Evolutionary conservation across 2,888 invertebrate species (phyloP), one percentile per base, ranked within the genome.

Genomic region (Desoria tigrina): DNA sequence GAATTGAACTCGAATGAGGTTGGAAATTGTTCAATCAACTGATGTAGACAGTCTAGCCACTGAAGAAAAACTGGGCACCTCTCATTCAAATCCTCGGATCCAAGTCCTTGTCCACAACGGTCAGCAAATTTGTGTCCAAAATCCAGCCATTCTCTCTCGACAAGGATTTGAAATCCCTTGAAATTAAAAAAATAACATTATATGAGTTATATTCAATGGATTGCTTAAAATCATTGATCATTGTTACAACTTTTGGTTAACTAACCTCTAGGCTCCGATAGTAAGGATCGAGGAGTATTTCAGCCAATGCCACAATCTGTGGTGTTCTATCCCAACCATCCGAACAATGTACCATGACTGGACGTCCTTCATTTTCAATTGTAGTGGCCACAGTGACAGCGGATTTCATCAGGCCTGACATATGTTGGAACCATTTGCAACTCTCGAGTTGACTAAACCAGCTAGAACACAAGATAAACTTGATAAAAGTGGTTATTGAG

Each of bases 321-420:
- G 98, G 93, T 63, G 98, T 99, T 74, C 98, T 86, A 82, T 99
- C 98, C 98, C 98, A 98, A 54, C 98, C 98, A 82, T 98, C 98
- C 2, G 95, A 95, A 81, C 98, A 98, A 81, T 98, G 98, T 11
- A 99, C 95, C 68, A 99, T 84, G 61, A 95, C 97, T 7, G 96
- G 94, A 57, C 93, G 86, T 21, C 87, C 90, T 66, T 91, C 90
- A 58, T 86, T 84, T 76, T 90, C 89, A 66, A 94, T 87, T 0
- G 90, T 89, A 66, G 88, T 88, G 4, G 89, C 90, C 39, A 92
- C 89, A 9, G 88, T 87, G 74, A 87, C 84, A 23, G 94, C 89
- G 7, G 94, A 90, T 70, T 89, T 87, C 77, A 93, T 81, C 65
- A 96, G 84, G 23, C 90, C 90, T 18, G 91, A 88, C 82, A 95